phyloP scores from a whole-genome alignment of 2,797 vertebrate genomes.

The Leptoclinus maculatus region DNA sequence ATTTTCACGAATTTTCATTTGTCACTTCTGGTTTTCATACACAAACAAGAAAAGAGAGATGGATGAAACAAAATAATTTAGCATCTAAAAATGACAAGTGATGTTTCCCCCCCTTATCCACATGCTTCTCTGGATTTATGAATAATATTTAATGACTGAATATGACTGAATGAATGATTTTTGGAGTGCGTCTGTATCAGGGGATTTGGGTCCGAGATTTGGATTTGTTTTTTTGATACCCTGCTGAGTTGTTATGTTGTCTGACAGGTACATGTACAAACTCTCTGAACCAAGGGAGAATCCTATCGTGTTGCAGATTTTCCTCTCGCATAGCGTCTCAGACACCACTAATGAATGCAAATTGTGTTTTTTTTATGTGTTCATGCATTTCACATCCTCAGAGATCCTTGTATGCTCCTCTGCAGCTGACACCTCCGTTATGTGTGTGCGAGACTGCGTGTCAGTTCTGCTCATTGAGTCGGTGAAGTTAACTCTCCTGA shows the following conservation, averaged over 20 bases:
- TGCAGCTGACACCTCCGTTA: conserved; percentile 46
- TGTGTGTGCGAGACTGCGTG: conserved; percentile 38
- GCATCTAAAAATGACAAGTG: conserved; percentile 4
- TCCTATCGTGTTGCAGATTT: conserved; percentile 43
- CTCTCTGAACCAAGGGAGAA: conserved; percentile 57
- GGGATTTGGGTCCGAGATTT: conserved; percentile 22
- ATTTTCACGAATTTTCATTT: background rate
- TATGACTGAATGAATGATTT: conserved; percentile 40
- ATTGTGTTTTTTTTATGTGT: conserved; percentile 25
- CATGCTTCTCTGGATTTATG: conserved; percentile 28
- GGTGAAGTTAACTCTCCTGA: conserved; percentile 41
- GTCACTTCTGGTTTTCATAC: background rate
- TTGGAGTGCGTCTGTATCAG: conserved; percentile 7
- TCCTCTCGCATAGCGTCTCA: conserved; percentile 25
- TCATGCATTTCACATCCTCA: conserved; percentile 38
- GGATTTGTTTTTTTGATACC: conserved; percentile 51
- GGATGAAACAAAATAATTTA: background rate
- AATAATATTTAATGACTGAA: conserved; percentile 24
- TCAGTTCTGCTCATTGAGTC: conserved; percentile 61
- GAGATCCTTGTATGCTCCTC: conserved; percentile 33
- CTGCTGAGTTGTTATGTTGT: conserved; percentile 47
- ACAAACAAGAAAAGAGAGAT: background rate
- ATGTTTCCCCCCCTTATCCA: background rate
- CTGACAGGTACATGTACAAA: conserved; percentile 66
- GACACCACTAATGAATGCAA: conserved; percentile 69